Evolutionary conservation across 2,888 invertebrate species (phyloP).

Genomic region (Caradrina clavipalpis): DNA sequence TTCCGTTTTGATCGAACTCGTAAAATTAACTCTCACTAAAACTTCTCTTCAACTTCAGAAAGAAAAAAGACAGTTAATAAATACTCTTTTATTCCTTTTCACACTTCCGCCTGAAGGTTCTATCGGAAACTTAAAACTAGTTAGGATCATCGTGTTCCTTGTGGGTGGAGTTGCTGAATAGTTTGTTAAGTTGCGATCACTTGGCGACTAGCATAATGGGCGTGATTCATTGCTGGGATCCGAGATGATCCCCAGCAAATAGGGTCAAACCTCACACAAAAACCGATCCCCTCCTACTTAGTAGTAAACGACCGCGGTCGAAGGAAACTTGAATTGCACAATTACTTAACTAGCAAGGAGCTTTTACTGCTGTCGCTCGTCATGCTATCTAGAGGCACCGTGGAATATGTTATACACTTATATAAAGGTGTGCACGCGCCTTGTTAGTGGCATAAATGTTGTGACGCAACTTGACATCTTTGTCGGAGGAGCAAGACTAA

Average conservation of each 20-base stretch:
- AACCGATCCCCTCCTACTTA: constrained; percentile 25
- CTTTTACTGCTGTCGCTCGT: constrained; percentile 26
- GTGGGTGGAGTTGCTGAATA: constrained; percentile 58
- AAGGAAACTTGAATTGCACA: constrained; percentile 41
- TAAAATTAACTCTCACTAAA: too few relatives aligned
- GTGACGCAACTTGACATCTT: constrained; percentile 82
- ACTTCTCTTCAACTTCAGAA: not conserved
- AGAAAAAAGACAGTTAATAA: constrained; percentile 1
- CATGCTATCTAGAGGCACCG: constrained; percentile 33
- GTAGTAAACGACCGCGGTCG: constrained; percentile 30
- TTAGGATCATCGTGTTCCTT: constrained; percentile 17
- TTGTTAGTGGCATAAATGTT: constrained; percentile 75
- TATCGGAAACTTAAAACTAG: constrained; percentile 21
- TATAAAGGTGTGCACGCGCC: constrained; percentile 66
- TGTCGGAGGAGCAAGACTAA: constrained; percentile 77
- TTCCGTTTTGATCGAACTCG: too few relatives aligned
- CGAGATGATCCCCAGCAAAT: constrained; percentile 62
- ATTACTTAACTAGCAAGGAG: constrained; percentile 27
- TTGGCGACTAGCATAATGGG: constrained; percentile 61
- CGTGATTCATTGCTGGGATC: constrained; percentile 68
- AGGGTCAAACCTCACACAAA: constrained; percentile 67
- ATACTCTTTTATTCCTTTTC: constrained; percentile 8
- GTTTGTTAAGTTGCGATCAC: constrained; percentile 66
- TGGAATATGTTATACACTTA: constrained; percentile 67
- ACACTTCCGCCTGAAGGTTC: not conserved